A percentile compares a stretch with the other conserved stretches of the same genome.
These are phyloP conservation scores for Lordiphosa clarofinis DNA, from an alignment of 1,140 invertebrate species.

Conservation along the genomic window DNA sequence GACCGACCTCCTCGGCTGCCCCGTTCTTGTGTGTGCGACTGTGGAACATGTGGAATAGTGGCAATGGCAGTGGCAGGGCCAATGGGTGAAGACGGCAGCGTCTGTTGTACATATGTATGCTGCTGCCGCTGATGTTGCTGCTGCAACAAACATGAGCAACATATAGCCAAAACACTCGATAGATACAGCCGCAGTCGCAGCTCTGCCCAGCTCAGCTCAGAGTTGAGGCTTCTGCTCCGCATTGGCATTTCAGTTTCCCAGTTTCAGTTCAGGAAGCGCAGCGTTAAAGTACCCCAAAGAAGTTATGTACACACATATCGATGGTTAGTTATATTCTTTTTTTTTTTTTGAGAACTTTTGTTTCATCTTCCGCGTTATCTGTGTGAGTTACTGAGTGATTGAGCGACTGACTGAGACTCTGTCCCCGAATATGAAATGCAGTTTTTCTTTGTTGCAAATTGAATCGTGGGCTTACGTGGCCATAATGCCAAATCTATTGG, in stretches of 20 bases:
- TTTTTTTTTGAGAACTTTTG: conserved; percentile 25
- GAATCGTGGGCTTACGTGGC: conserved; percentile 63
- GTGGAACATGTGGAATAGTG: conserved; percentile 58
- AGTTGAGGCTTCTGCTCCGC: conserved; percentile 11
- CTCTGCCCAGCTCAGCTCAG: conserved; percentile 21
- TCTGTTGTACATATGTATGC: conserved; percentile 51
- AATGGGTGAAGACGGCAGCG: conserved; percentile 65
- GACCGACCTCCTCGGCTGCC: too few species aligned
- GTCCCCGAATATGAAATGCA: conserved; percentile 58
- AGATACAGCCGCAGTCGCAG: conserved; percentile 57
- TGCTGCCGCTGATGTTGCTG: conserved; percentile 26
- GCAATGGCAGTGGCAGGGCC: conserved; percentile 58
- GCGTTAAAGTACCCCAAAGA: conserved; percentile 55
- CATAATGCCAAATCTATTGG: conserved; percentile 37
- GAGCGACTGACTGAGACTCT: neutral
- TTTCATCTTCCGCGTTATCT: conserved; percentile 21
- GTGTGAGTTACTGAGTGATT: conserved; percentile 9
- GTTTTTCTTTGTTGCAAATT: conserved; percentile 68
- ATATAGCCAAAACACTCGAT: conserved; percentile 74
- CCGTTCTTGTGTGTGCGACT: too few species aligned
- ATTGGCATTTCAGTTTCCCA: conserved; percentile 45
- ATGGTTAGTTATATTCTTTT: conserved; percentile 13
- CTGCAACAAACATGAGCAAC: conserved; percentile 61
- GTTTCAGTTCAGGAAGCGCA: conserved; percentile 68
- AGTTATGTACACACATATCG: conserved; percentile 18